phyloP scores from a whole-genome alignment of 2,113 vertebrate species.

The Engystomops pustulosus region DNA sequence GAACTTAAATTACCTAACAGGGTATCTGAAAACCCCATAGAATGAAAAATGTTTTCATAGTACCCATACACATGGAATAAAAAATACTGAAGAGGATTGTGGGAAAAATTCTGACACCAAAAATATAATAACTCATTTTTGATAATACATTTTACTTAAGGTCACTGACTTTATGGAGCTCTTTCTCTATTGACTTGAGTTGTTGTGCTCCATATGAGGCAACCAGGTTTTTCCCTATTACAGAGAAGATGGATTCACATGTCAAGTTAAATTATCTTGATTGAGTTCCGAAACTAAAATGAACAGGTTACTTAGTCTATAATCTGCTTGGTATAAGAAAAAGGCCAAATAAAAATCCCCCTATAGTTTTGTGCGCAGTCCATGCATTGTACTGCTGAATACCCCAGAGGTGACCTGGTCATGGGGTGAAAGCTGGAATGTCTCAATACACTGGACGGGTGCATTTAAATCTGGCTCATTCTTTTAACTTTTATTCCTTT shows the following conservation, averaged over 20 bases:
- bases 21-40: too few relatives aligned
- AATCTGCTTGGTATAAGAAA: constrained; percentile 36
- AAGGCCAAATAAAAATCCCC: constrained; percentile 12
- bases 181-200: not conserved
- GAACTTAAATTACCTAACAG: too few relatives aligned
- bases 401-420: constrained; percentile 34
- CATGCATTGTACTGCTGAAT: constrained; percentile 40
- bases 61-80: too few relatives aligned
- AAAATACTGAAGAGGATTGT: not conserved
- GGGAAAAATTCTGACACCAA: not conserved
- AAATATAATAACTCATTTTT: not conserved
- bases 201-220: not conserved
- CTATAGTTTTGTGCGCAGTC: constrained; percentile 23
- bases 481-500: constrained; percentile 2
- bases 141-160: not conserved
- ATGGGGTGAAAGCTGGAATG: constrained; percentile 44
- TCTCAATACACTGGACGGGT: not conserved
- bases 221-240: not conserved
- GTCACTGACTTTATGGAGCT: not conserved
- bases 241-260: constrained; percentile 8
- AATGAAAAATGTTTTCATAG: too few relatives aligned
- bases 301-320: not conserved
- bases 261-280: constrained; percentile 24
- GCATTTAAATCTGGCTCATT: constrained; percentile 36
- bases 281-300: not conserved